Base-by-base conservation (phyloP, 2,113 vertebrate species). In the Gallinago undulata region DNA sequence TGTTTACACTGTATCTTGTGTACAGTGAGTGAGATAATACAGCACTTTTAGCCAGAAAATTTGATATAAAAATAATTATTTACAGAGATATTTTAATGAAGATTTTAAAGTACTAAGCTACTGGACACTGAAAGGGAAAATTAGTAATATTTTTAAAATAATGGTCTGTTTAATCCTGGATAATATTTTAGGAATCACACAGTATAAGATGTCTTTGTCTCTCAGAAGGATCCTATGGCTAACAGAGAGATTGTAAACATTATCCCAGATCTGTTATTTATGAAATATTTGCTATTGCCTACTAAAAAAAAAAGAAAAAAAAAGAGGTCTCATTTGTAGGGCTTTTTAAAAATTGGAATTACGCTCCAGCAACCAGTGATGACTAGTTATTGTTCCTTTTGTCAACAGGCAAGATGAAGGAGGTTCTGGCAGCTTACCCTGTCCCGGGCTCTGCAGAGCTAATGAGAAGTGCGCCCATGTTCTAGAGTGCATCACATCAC, bases 331-430 rank as follows among this genome's bases (percentile, higher is more conserved):
- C 48, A 89, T 96, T 96, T 88, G 25, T 75, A 93, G 94, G 90
- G 68, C 79, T 97, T 95, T 94, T 90, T 80, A 91, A 93, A 89
- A 75, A 56, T 95, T 89, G 94, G 92, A 93, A 96, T 92, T 33
- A 72, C 56, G 1, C 59, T 94, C 91, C 88, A 91, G 77, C 91
- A 97, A 98, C 83, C 97, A 89, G 96, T 98, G 97, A 98, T 98
- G 98, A 98, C 97, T 97, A 97, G 97, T 97, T 98, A 98, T 98
- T 98, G 97, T 98, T 98, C 98, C 98, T 98, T 98, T 98, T 98
- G 96, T 98, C 98, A 98, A 98, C 98, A 98, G 98, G 98, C 96
- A 98, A 98, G 97, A 94, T 98, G 98, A 98, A 98, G 97, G 98
- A 97, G 93, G 97, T 98, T 96, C 89, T 98, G 98, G 96, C 97